A percentile compares a stretch with the other conserved stretches of the same genome.
Conservation (phyloP, 2,113 vertebrate species). For the Delphinapterus leucas region DNA sequence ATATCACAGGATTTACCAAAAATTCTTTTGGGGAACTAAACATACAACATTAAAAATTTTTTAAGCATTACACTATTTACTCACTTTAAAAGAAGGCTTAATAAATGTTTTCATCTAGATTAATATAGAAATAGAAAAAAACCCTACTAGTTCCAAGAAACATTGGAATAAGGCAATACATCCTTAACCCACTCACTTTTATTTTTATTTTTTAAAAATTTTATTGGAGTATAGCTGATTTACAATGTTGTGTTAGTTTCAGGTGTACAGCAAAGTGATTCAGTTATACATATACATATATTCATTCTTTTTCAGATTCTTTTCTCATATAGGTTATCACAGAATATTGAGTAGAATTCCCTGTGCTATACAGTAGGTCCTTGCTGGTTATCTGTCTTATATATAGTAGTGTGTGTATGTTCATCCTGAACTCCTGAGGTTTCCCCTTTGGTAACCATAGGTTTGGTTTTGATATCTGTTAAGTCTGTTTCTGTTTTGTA, state of each 20-base stretch:
- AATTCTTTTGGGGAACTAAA: background rate
- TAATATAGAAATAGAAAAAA: background rate
- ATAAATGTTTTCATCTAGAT: background rate
- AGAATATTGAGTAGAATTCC: background rate
- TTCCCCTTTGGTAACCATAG: background rate
- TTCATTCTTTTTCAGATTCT: background rate
- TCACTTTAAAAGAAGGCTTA: background rate
- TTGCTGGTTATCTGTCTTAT: background rate
- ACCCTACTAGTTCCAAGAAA: background rate
- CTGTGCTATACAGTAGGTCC: background rate
- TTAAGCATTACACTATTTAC: background rate
- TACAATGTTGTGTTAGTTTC: background rate
- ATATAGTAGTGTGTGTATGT: background rate
- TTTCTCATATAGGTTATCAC: background rate
- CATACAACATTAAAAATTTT: background rate
- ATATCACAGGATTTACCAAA: background rate
- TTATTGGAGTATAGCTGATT: background rate
- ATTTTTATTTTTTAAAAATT: background rate
- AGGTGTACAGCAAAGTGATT: background rate
- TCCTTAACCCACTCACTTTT: background rate
- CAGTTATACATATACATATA: background rate
- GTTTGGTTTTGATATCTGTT: background rate
- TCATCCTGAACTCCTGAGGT: background rate
- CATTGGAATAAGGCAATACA: background rate
- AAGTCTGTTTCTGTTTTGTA: background rate